Conservation (phyloP, 1,140 invertebrate genomes). For the Bombus sylvicola region DNA sequence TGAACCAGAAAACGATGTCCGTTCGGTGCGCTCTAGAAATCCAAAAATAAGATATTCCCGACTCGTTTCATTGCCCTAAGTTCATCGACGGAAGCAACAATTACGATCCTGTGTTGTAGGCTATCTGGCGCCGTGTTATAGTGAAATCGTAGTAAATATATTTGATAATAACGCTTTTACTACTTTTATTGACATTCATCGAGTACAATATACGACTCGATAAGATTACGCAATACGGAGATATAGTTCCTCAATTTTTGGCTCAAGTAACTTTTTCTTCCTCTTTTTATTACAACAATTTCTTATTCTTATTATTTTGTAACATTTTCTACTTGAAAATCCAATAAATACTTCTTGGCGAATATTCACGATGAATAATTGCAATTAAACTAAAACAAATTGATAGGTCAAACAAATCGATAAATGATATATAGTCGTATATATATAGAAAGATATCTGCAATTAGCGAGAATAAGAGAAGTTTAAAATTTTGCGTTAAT, state of each 20-base stretch:
- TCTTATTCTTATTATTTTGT: no score
- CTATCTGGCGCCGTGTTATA: not conserved
- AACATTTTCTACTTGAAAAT: no score
- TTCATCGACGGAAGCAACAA: not conserved
- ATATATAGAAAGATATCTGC: not conserved
- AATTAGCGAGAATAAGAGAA: not conserved
- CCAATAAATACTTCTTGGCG: no score
- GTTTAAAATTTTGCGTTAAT: not conserved
- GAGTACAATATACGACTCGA: no score
- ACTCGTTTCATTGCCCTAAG: slow-evolving; percentile 1
- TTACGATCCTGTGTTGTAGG: not conserved
- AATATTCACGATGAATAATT: not conserved
- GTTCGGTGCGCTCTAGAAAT: slow-evolving; percentile 40
- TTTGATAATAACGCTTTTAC: not conserved
- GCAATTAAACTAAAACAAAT: not conserved
- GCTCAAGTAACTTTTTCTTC: not conserved
- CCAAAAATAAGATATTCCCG: slow-evolving; percentile 52
- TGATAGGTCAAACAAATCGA: not conserved
- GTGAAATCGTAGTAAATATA: not conserved
- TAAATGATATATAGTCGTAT: not conserved
- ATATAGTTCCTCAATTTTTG: not conserved
- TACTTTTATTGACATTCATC: no score
- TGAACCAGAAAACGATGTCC: slow-evolving; percentile 59
- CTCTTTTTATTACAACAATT: not conserved
- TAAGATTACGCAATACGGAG: no score